Conservation (phyloP, 2,888 invertebrate species). For the Drosophila imparisetae region DNA sequence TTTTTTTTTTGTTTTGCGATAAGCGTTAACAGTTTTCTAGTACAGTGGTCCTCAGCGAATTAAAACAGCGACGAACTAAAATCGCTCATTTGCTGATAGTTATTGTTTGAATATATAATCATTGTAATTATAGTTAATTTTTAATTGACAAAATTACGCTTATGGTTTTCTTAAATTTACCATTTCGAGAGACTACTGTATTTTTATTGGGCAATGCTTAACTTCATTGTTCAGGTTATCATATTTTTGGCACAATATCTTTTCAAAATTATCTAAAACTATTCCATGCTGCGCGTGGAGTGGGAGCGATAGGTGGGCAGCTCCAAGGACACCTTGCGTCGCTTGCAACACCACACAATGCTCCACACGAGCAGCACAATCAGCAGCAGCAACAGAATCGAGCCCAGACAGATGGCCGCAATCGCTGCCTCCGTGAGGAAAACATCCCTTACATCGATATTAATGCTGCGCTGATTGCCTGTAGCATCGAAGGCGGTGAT, state of each 20-base stretch:
- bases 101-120: background rate
- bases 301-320: constrained; percentile 86
- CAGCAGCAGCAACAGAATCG: constrained; percentile 87
- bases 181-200: background rate
- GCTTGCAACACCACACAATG: constrained; percentile 87
- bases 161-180: background rate
- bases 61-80: background rate
- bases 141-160: background rate
- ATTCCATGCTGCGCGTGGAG: constrained; percentile 82
- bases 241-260: constrained; percentile 26
- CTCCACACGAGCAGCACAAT: constrained; percentile 86
- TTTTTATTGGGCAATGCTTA: constrained; percentile 28
- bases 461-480: constrained; percentile 88
- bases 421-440: constrained; percentile 86
- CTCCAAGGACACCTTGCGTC: constrained; percentile 86
- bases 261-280: constrained; percentile 27
- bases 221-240: constrained; percentile 22
- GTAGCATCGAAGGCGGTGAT: constrained; percentile 89
- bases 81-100: background rate
- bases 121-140: background rate
- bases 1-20: constrained; percentile 27
- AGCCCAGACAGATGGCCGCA: constrained; percentile 89
- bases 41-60: constrained; percentile 2
- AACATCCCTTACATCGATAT: constrained; percentile 87
- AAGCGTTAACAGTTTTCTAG: constrained; percentile 41